Conservation (phyloP, 2,797 vertebrate genomes). For the Sebastes hubbsi region DNA sequence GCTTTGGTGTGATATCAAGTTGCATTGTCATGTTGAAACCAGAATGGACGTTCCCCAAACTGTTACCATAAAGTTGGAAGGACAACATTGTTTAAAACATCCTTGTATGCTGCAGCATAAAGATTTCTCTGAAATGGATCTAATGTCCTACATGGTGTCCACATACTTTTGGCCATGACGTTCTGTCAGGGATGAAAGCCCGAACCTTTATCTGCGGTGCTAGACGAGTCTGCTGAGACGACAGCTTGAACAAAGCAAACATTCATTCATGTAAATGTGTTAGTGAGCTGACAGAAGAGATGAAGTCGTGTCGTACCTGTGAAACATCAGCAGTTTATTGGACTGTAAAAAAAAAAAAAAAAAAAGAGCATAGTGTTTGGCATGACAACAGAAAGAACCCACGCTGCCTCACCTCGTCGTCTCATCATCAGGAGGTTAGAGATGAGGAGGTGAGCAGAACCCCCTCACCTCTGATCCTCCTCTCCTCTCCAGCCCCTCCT, state of each 20-base stretch:
- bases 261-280: neutral
- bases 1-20: too few relatives aligned
- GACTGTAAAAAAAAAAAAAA: constrained; percentile 64
- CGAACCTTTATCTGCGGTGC: too few relatives aligned
- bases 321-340: constrained; percentile 81
- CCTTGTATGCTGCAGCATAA: too few relatives aligned
- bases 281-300: neutral
- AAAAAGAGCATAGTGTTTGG: constrained; percentile 64
- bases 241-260: neutral
- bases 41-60: too few relatives aligned
- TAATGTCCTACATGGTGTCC: too few relatives aligned
- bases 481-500: neutral
- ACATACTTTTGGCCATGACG: too few relatives aligned
- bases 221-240: too few relatives aligned
- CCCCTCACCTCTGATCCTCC: neutral
- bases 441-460: neutral
- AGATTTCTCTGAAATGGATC: too few relatives aligned
- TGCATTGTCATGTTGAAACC: too few relatives aligned
- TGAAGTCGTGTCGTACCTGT: constrained; percentile 27
- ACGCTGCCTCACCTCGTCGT: neutral
- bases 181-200: neutral
- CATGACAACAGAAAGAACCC: constrained; percentile 67
- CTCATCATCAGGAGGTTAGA: neutral
- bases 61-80: too few relatives aligned
- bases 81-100: too few relatives aligned